phyloP scores from a whole-genome alignment of 2,888 invertebrate genomes.

The Thecophora atra region DNA sequence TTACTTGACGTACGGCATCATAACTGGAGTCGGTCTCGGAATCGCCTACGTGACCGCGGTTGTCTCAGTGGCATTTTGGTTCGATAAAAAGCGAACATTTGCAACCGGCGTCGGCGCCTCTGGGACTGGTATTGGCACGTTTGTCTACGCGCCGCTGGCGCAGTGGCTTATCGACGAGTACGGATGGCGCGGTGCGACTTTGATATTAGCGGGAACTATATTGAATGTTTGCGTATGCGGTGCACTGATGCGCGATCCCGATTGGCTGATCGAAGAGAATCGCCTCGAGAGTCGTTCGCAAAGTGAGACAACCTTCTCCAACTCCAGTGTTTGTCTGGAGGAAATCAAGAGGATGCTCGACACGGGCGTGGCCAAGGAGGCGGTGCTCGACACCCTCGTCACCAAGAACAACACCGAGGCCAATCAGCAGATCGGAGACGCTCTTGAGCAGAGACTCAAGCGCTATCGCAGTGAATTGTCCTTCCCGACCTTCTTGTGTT shows the following conservation, averaged over 20 bases:
- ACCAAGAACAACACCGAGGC: constrained; percentile 66
- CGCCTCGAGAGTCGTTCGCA: constrained; percentile 65
- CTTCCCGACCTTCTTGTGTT: constrained; percentile 61
- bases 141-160: constrained; percentile 86
- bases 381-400: constrained; percentile 63
- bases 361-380: constrained; percentile 69
- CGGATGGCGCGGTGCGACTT: constrained; percentile 86
- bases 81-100: constrained; percentile 85
- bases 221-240: constrained; percentile 88
- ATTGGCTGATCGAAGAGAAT: constrained; percentile 72
- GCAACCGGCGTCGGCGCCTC: constrained; percentile 89
- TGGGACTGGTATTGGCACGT: constrained; percentile 90
- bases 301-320: constrained; percentile 65
- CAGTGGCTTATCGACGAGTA: constrained; percentile 77
- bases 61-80: constrained; percentile 92
- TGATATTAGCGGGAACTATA: constrained; percentile 84
- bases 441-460: constrained; percentile 54
- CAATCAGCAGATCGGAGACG: constrained; percentile 65
- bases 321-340: constrained; percentile 65
- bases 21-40: constrained; percentile 85
- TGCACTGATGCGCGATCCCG: constrained; percentile 86
- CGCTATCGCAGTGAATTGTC: constrained; percentile 64
- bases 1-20: constrained; percentile 85
- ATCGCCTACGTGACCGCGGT: constrained; percentile 88
- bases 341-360: constrained; percentile 75